Evolutionary conservation across 92 coral and sea anemone species (phyloP).

Genomic region (Palythoa grandis): DNA sequence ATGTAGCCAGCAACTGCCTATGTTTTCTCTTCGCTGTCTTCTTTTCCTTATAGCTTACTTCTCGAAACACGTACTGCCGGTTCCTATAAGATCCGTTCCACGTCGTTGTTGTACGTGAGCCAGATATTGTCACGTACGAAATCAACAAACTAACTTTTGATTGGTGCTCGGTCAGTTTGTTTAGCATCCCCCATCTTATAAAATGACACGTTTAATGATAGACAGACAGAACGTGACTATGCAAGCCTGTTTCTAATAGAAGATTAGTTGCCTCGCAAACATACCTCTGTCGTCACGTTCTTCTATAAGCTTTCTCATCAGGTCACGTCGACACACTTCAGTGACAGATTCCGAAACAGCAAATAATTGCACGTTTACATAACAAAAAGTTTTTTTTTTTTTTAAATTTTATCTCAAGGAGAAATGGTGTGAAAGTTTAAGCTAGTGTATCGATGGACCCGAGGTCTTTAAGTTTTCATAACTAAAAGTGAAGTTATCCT

Average conservation of each 20-base stretch:
- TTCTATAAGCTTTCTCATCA: background rate
- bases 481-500: too few species aligned
- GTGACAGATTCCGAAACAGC: background rate
- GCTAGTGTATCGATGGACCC: too few species aligned
- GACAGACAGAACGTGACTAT: background rate
- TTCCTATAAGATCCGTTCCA: background rate
- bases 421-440: too few species aligned
- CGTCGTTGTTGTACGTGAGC: background rate
- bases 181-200: too few species aligned
- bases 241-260: background rate
- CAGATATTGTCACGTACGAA: background rate
- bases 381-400: too few species aligned
- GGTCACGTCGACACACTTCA: background rate
- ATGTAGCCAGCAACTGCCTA: too few species aligned
- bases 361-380: too few species aligned
- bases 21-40: background rate
- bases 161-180: background rate
- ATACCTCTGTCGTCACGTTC: background rate
- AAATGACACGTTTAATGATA: background rate
- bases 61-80: background rate
- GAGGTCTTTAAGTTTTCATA: too few species aligned
- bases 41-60: background rate
- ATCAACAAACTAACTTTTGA: background rate
- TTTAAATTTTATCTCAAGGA: too few species aligned
- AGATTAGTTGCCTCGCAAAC: background rate